Percentiles rank a stretch among this genome's conserved stretches.
phyloP scores from a whole-genome alignment of 2,888 invertebrate genomes.

The Cheilosia scutellata region DNA sequence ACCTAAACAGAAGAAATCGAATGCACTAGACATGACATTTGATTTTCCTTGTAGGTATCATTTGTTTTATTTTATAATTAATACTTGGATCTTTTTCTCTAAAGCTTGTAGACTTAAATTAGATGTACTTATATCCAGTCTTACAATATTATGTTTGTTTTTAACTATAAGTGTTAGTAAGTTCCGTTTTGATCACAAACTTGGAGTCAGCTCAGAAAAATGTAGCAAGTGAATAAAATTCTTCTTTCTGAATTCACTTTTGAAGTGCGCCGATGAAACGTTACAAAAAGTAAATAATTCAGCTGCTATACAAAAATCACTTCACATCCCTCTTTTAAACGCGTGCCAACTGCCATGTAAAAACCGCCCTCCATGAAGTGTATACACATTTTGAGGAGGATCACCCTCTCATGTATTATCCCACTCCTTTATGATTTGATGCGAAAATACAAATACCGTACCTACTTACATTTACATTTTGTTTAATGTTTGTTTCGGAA shows the following conservation, averaged over 20 bases:
- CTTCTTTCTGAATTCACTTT: not conserved
- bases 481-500: slow-evolving; percentile 14
- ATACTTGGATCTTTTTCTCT: too few relatives aligned
- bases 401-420: slow-evolving; percentile 8
- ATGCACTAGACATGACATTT: too few relatives aligned
- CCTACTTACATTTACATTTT: not conserved
- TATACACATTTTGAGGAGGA: not conserved
- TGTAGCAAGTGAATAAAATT: too few relatives aligned
- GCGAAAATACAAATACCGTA: not conserved
- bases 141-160: too few relatives aligned
- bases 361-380: slow-evolving; percentile 9
- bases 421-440: slow-evolving; percentile 13
- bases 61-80: too few relatives aligned
- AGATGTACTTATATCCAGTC: too few relatives aligned
- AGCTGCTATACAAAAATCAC: slow-evolving; percentile 3
- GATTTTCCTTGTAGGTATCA: too few relatives aligned
- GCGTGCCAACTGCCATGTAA: slow-evolving; percentile 7
- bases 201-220: too few relatives aligned
- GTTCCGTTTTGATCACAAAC: too few relatives aligned
- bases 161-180: too few relatives aligned
- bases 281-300: slow-evolving; percentile 5
- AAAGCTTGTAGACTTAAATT: too few relatives aligned
- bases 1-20: too few relatives aligned
- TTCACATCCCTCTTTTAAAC: slow-evolving; percentile 14
- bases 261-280: not conserved